Base-by-base conservation (phyloP, 2,113 vertebrate genomes). In the Hiodon tergisus region DNA sequence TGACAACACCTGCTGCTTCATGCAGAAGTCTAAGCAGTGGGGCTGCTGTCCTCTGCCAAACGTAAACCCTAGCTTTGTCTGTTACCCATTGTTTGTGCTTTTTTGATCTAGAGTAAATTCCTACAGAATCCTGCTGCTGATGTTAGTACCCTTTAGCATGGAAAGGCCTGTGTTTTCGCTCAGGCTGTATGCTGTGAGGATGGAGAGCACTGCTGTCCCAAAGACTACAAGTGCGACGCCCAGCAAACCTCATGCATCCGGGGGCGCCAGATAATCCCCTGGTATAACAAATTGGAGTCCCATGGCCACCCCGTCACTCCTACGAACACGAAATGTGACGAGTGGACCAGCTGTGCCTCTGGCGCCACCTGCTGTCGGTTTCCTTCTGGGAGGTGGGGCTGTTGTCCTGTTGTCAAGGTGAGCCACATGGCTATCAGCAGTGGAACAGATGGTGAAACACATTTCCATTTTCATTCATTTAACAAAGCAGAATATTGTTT, bases 201-300 rank as follows among this genome's bases (percentile, higher is more conserved):
- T 4, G 86, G 88, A 0, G 58, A 57, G 3, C 86, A 90, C 79
- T 92, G 91, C 77, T 92, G 91, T 69, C 91, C 91, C 3, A 0
- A 1, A 0, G 0, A 69, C 58, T 88, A 89, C 79, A 77, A 7
- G n/a, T 92, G 90, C 46, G 59, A 84, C 0, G 52, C 63, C 55
- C 1, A 0, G 0, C 2, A 0, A 1, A 67, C 50, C 1, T 48
- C 80, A 0, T 92, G 91, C 78, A 3, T 73, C n/a, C 82, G 75
- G 70, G 83, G 72, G 0, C 78, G 77, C 7, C 66, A 83, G n/a
- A 78, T 69, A 70, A 84, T 92, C n/a, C 89, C 91, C 1, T 91
- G 88, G 88, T 89, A 88, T 82, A 86, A 78, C 57, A 91, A 90
- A 70, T 65, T 87, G 1, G 67, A 83, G 0, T 82, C 85, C 5